Conservation (phyloP, 1,140 invertebrate genomes). For the Alviniconcha marisindica region DNA sequence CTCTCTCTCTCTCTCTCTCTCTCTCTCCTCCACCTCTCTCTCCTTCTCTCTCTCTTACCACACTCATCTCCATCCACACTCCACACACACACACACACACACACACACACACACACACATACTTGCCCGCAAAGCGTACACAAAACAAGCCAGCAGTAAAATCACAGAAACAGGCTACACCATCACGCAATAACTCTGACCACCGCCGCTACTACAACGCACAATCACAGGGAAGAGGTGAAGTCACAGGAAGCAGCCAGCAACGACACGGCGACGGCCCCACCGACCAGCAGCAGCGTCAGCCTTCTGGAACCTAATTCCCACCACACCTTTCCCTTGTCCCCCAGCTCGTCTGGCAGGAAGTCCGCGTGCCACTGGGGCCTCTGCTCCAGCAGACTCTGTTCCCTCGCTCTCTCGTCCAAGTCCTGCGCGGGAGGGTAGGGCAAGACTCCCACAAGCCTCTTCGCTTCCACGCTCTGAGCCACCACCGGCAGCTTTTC, state of each 20-base stretch:
- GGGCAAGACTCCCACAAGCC: constrained; percentile 34
- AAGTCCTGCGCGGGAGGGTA: neutral
- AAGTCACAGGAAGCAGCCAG: neutral
- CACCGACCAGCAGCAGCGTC: neutral
- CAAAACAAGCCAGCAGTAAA: neutral
- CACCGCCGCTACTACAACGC: neutral
- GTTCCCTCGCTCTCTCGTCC: constrained; percentile 4
- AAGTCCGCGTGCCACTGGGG: constrained; percentile 17
- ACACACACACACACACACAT: neutral
- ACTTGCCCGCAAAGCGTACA: neutral
- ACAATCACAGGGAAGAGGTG: too few relatives aligned
- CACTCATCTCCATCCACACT: neutral
- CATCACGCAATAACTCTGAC: neutral
- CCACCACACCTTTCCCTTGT: neutral
- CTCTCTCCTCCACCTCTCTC: neutral
- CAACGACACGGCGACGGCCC: neutral
- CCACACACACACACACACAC: neutral
- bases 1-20: constrained; percentile 1
- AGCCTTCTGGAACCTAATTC: too few relatives aligned
- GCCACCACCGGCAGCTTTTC: constrained; percentile 52
- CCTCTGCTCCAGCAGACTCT: neutral
- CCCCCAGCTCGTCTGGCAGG: constrained; percentile 1
- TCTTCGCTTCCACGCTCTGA: constrained; percentile 36
- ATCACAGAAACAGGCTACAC: neutral
- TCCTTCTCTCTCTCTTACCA: neutral